These are phyloP conservation scores for Apocheima hispidaria DNA, from an alignment of 2,888 invertebrate genomes.

Conservation along the genomic window DNA sequence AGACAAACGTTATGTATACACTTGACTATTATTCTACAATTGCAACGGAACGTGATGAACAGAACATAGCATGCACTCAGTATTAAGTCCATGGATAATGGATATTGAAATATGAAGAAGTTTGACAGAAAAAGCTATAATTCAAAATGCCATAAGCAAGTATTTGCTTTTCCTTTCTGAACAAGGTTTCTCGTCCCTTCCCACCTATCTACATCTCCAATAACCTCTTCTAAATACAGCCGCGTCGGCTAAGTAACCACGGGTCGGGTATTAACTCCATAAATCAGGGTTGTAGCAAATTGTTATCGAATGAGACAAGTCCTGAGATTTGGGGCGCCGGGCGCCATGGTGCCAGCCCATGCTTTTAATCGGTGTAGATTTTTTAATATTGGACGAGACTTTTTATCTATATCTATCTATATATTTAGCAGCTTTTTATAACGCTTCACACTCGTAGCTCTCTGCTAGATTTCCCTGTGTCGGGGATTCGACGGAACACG, in stretches of 20 bases:
- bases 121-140: no score
- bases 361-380: slow-evolving; percentile 32
- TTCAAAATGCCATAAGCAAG: neutral
- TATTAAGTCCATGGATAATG: no score
- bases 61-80: no score
- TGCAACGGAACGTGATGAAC: no score
- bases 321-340: slow-evolving; percentile 33
- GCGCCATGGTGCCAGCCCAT: slow-evolving; percentile 17
- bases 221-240: slow-evolving; percentile 50
- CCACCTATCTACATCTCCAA: slow-evolving; percentile 22
- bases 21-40: no score
- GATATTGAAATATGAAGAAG: no score
- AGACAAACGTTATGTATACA: no score
- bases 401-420: neutral
- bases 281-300: slow-evolving; percentile 75
- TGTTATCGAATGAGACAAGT: slow-evolving; percentile 62
- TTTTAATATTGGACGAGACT: slow-evolving; percentile 31
- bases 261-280: slow-evolving; percentile 62
- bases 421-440: neutral
- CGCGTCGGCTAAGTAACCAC: slow-evolving; percentile 56
- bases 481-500: no score
- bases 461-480: no score
- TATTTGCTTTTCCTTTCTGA: slow-evolving; percentile 1
- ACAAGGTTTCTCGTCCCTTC: neutral
- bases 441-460: neutral